phyloP scores from a whole-genome alignment of 1,140 invertebrate genomes.

The Steinernema feltiae region DNA sequence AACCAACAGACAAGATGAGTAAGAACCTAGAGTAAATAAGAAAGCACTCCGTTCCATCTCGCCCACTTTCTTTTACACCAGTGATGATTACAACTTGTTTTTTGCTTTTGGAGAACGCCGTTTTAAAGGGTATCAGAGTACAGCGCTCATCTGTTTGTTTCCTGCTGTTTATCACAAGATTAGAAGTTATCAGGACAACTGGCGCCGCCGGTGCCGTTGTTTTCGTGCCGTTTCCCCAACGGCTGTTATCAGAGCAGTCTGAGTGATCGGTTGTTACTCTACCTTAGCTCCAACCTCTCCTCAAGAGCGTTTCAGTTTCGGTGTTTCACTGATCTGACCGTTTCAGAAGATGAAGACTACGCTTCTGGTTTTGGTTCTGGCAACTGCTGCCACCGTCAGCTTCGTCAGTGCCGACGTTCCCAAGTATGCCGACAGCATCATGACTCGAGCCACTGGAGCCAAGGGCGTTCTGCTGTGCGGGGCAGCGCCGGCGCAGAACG shows the following conservation, averaged over 20 bases:
- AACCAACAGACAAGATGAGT: neutral
- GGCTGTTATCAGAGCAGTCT: neutral
- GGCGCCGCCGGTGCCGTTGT: neutral
- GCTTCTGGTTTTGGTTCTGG: neutral
- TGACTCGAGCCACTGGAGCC: slow-evolving; percentile 22
- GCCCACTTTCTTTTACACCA: neutral
- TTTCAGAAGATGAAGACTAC: neutral
- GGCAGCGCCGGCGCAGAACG: slow-evolving; percentile 16
- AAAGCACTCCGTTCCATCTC: neutral
- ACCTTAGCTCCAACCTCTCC: neutral
- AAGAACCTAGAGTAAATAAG: neutral
- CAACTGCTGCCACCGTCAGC: too few species aligned
- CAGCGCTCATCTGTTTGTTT: neutral
- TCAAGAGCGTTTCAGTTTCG: neutral
- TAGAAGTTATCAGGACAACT: neutral
- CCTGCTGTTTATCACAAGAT: neutral
- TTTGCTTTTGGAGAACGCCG: neutral
- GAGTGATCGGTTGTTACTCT: neutral
- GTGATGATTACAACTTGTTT: neutral
- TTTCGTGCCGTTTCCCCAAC: neutral
- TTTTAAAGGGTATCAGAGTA: neutral
- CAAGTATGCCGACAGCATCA: slow-evolving; percentile 16
- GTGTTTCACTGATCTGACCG: neutral
- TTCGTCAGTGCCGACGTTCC: neutral
- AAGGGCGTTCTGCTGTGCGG: slow-evolving; percentile 22